A percentile compares a stretch with the other conserved stretches of the same genome.
phyloP scores from a whole-genome alignment of 2,113 vertebrate genomes.

The Lathamus discolor region DNA sequence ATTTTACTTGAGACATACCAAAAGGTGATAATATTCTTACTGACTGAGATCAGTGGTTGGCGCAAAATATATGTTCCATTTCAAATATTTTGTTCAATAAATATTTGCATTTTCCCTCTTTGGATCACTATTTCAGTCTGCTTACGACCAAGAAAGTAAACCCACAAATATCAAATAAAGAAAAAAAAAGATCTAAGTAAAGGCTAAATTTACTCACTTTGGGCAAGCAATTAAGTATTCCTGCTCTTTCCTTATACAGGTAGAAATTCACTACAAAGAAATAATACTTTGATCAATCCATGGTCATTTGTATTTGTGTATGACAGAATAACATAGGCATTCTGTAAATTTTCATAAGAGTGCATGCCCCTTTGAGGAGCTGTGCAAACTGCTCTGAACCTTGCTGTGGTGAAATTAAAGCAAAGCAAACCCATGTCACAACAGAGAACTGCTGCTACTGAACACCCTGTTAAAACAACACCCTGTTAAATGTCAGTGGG shows the following conservation, averaged over 20 bases:
- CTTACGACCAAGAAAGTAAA: background rate
- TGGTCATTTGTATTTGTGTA: background rate
- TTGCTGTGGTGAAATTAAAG: background rate
- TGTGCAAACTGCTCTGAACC: background rate
- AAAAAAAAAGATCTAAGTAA: background rate
- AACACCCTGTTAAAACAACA: background rate
- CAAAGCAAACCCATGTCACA: accelerated
- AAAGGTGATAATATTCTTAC: slow-evolving; percentile 52
- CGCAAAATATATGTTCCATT: background rate
- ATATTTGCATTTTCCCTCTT: background rate
- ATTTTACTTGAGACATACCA: slow-evolving; percentile 57
- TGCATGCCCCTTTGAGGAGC: background rate
- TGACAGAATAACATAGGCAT: accelerated
- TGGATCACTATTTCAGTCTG: background rate
- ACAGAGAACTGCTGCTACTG: background rate
- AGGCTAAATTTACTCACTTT: background rate
- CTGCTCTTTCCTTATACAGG: background rate
- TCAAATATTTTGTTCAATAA: background rate
- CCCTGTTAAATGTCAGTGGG: accelerated
- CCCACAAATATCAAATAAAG: slow-evolving; percentile 22
- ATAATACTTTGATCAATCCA: background rate
- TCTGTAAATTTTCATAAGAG: background rate
- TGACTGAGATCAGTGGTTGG: slow-evolving; percentile 29
- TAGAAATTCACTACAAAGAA: background rate
- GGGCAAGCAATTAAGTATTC: background rate